Evolutionary conservation across 2,888 invertebrate species (phyloP), one percentile per base, ranked within the genome.

Genomic region (Patella ulyssiponensis): DNA sequence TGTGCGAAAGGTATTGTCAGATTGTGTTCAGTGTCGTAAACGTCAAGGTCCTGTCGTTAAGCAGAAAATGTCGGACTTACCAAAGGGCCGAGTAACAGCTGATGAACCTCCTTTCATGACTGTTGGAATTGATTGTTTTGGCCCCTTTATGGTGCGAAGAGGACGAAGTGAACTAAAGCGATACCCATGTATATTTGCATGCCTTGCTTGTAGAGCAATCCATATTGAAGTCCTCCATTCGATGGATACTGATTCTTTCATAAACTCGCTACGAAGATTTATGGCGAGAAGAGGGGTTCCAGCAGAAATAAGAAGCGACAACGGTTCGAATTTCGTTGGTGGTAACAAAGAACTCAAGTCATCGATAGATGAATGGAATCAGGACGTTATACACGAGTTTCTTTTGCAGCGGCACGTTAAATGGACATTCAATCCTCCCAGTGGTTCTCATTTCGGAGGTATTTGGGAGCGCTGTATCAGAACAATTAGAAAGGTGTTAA

Each of bases 361-460:
- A 11, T 69, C 69, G 17, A 73, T 44, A 17, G 20, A 73, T 3
- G 53, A 20, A 15, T 53, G 69, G 44, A 77, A 72, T 27, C 64
- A 54, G 20, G 52, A 51, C 44, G 52, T 69, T 3, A 12, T 80
- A 1, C 33, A 73, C 11, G 52, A 71, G 52, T 74, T 58, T 53
- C 76, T 79, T 9, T n/a, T 23, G 14, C 20, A 77, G 44, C 20
- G 73, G 14, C 52, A 72, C 1, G 73, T 75, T 15, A 27, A 56
- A 17, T 81, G 81, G 82, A 71, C 54, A 2, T 80, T 82, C 54
- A 82, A 82, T 64, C 77, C 81, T 23, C 82, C 82, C n/a, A 73
- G 72, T 73, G 78, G 79, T 17, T 81, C 81, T 27, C 79, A 82
- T 69, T 74, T 74, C 58, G 82, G 81, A 14, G 81, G 82, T 14